A percentile compares a stretch with the other conserved stretches of the same genome.
Evolutionary conservation across 2,113 vertebrate species (phyloP).

Genomic region (Macrotis lagotis): DNA sequence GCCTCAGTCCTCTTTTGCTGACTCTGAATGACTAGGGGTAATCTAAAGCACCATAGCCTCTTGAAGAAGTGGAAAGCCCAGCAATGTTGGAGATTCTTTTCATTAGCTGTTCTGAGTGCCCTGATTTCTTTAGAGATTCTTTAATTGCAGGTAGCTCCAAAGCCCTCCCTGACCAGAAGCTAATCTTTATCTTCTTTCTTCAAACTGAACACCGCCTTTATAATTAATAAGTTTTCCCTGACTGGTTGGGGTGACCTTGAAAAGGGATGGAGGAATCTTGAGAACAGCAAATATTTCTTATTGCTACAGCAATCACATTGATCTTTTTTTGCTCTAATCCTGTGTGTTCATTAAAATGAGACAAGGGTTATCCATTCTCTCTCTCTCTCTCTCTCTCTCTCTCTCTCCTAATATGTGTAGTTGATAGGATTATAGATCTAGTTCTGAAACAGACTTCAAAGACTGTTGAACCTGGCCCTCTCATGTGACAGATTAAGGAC

Average conservation of each 20-base stretch:
- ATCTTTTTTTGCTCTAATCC: conserved; percentile 1
- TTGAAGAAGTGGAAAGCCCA: not conserved
- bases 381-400: no score
- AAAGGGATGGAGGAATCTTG: conserved; percentile 58
- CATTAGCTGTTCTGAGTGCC: not conserved
- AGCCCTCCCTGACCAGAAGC: not conserved
- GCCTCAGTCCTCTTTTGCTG: not conserved
- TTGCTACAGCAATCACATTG: conserved; percentile 68
- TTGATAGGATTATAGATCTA: not conserved
- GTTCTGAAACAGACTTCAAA: not conserved
- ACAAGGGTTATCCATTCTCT: conserved; percentile 70
- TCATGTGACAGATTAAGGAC: not conserved
- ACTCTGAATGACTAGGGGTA: not conserved
- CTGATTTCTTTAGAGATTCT: not conserved
- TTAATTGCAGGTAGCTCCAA: not conserved
- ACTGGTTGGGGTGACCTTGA: conserved; percentile 36
- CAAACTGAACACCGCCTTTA: conserved; percentile 19
- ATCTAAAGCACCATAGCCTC: not conserved
- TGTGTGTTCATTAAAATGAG: conserved; percentile 73
- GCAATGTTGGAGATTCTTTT: not conserved
- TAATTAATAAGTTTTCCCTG: conserved; percentile 31
- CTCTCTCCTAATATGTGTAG: no score
- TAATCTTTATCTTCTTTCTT: conserved; percentile 71
- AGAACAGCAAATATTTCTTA: conserved; percentile 55
- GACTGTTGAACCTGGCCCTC: not conserved